Base-by-base conservation (phyloP, 2,113 vertebrate species). In the Melanerpes formicivorus region DNA sequence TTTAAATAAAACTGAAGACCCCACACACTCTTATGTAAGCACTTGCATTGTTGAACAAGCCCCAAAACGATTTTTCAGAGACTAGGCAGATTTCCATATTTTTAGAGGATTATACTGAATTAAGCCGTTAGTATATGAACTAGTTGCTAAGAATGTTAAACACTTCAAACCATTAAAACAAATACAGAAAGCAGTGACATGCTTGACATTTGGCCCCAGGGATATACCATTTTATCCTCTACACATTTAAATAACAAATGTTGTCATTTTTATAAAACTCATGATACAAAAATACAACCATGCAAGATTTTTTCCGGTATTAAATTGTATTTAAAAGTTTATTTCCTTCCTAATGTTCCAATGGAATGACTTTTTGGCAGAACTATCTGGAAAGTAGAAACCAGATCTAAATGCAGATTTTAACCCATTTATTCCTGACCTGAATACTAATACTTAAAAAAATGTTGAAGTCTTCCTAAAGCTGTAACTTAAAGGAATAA, bases 341-440 rank as follows among this genome's bases (percentile, higher is more conserved):
- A 95, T 84, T 97, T 97, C 90, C 95, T 97, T 96, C 76, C 89
- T 96, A 95, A 94, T 88, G 81, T 90, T 94, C 58, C 72, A 96
- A 18, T 60, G 85, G 77, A 96, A 96, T 54, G 94, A 77, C 79
- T 93, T 91, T 42, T 92, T 95, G 93, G 85, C 80, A 95, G 93
- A 96, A 90, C 29, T 52, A 52, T 44, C 15, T 54, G 90, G 93
- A 93, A 93, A 93, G 72, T 19, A 70, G 67, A 88, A 91, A 67
- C 11, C 52, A 88, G 56, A 29, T 78, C 79, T 95, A 81, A 90
- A 86, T 60, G 14, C 69, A 80, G 34, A 77, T 34, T 72, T 95
- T 95, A 96, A 96, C 55, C 40, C 91, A 71, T 92, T 86, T 70
- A 72, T 80, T 94, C 82, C 88, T 60, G 65, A 78, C 44, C 30